Base-by-base conservation (phyloP, 2,797 vertebrate species). In the Harpagifer antarcticus region DNA sequence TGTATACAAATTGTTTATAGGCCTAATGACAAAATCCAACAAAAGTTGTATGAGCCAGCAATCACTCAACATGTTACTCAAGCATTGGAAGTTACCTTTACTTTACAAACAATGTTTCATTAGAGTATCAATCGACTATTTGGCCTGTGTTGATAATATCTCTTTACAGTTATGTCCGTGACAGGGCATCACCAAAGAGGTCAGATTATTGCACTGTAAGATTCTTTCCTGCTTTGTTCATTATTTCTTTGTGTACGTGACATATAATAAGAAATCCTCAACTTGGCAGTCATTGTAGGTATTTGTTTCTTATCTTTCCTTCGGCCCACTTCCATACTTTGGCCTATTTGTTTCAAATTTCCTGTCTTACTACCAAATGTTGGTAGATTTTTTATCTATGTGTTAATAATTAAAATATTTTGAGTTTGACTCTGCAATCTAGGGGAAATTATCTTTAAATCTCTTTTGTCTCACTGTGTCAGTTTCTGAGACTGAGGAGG, bases 181-280 rank as follows among this genome's bases (percentile, higher is more conserved):
- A 53, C 82, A 70, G 52, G 7, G 1, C 1, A 78, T 81, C 44
- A 71, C 23, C 2, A 68, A 78, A 13, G 37, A 6, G 5, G 68
- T 74, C 56, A 68, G n/a, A 48, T 82, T 5, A 57, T 44, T 5
- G 72, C 72, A 5, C 20, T 72, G 72, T 76, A 69, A 68, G 62
- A 55, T 62, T 66, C 57, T 55, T 58, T 47, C 33, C 13, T 44
- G 19, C 40, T 42, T 64, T 53, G 42, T 59, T 3, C 9, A 10
- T 16, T 37, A 5, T 27, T 0, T 33, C 14, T 23, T 44, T 44
- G 8, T 74, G 20, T 20, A 1, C 20, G 33, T 49, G 37, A 45
- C n/a, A 61, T 2, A n/a, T 2, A 27, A 2, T 56, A 43, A 3
- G 4, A 37, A 4, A 20, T 20, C 19, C 11, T 27, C 4, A 23